Percentiles rank a stretch among this genome's conserved stretches.
Evolutionary conservation across 2,113 vertebrate species (phyloP).

Genomic region (Platichthys flesus): DNA sequence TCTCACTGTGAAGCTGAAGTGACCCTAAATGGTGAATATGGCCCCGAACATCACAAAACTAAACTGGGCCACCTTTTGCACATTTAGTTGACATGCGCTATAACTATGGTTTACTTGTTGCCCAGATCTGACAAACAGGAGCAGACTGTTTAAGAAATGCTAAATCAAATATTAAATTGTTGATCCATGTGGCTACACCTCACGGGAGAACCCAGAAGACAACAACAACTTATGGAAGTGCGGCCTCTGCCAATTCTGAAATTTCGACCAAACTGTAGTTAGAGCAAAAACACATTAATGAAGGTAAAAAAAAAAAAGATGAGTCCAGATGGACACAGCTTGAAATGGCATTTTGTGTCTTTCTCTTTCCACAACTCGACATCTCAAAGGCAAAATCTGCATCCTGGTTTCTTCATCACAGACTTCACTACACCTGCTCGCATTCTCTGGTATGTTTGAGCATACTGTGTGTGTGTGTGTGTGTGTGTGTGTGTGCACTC

Average conservation of each 20-base stretch:
- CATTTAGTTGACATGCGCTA: too few relatives aligned
- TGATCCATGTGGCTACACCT: not conserved
- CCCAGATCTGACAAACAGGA: too few relatives aligned
- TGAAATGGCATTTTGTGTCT: constrained; percentile 58
- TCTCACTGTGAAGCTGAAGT: too few relatives aligned
- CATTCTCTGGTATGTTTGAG: constrained; percentile 52
- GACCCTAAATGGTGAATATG: too few relatives aligned
- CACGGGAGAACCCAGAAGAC: not conserved
- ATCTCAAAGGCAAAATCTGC: constrained; percentile 58
- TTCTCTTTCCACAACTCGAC: constrained; percentile 15
- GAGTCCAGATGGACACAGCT: constrained; percentile 68
- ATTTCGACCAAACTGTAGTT: constrained; percentile 5
- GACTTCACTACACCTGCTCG: constrained; percentile 64
- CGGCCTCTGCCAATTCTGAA: not conserved
- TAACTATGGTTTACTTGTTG: too few relatives aligned
- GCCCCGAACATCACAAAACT: too few relatives aligned
- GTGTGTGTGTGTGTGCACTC: constrained; percentile 29
- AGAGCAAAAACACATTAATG: constrained; percentile 1
- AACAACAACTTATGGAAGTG: constrained; percentile 7
- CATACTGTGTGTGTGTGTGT: not conserved
- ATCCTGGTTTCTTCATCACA: constrained; percentile 61
- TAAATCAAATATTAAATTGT: not conserved
- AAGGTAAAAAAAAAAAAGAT: not conserved
- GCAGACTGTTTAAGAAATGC: too few relatives aligned
- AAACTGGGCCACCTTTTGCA: too few relatives aligned